Conservation (phyloP, 2,888 invertebrate genomes). For the Pogonocherus hispidulus region DNA sequence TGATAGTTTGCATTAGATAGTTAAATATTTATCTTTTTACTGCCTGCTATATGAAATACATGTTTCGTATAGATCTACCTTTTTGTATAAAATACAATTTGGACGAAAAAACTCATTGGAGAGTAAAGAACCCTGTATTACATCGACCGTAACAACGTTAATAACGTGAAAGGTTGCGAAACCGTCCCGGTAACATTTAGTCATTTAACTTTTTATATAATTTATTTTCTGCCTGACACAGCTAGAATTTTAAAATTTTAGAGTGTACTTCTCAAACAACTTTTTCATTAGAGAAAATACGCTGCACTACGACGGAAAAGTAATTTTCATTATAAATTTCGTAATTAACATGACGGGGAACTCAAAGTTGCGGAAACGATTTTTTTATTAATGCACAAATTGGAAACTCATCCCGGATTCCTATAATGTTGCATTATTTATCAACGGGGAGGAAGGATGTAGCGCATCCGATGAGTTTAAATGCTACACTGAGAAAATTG, state of each 20-base stretch:
- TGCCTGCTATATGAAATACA: no score
- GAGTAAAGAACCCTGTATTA: no score
- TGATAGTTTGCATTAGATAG: no score
- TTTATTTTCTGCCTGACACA: conserved; percentile 9
- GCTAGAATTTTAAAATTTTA: conserved; percentile 26
- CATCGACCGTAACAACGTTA: neutral
- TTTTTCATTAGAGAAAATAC: conserved; percentile 17
- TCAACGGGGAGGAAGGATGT: conserved; percentile 5
- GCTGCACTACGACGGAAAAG: conserved; percentile 18
- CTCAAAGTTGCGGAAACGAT: conserved; percentile 25
- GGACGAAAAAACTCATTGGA: no score
- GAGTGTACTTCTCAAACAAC: conserved; percentile 17
- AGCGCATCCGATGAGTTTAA: conserved; percentile 2
- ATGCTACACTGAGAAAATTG: conserved; percentile 1
- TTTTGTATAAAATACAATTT: no score
- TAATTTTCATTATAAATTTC: conserved; percentile 27
- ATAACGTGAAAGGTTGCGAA: conserved; percentile 8
- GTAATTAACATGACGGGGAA: conserved; percentile 22
- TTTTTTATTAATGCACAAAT: conserved; percentile 18
- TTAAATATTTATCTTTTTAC: no score
- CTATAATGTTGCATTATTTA: conserved; percentile 26
- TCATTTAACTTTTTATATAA: conserved; percentile 23
- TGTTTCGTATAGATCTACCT: no score
- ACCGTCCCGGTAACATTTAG: conserved; percentile 8
- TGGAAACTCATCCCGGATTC: conserved; percentile 24